Base-by-base conservation (phyloP, 53 echinoderm and acorn worm species). In the Temnopleurus reevesii region DNA sequence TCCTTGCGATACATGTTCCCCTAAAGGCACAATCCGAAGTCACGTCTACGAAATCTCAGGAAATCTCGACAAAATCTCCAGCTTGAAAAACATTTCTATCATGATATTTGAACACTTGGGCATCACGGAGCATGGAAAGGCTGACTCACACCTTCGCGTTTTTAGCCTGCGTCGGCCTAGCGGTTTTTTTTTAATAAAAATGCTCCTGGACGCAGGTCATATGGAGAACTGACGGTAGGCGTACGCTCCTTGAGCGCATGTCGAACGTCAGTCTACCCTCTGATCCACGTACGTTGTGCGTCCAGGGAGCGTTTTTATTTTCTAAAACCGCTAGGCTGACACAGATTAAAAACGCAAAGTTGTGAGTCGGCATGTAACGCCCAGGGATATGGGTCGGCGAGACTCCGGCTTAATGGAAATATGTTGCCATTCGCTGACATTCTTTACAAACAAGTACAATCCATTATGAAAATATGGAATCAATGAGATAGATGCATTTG, bases 351-450 rank as follows among this genome's bases (percentile, higher is more conserved):
- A n/a, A n/a, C n/a, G n/a, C n/a, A n/a, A n/a, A n/a, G n/a, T n/a
- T n/a, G n/a, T n/a, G n/a, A n/a, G n/a, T n/a, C n/a, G n/a, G 8
- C 6, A 71, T 71, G 71, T 71, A 71, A 71, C 71, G 71, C 71
- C 71, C 41, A 23, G 8, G 71, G 71, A 41, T 71, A 38, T 64
- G 8, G 71, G 41, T 41, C 71, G 18, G 23, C 17, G 38, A n/a
- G 17, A 21, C 41, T 5, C 5, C 1, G n/a, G n/a, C 2, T 8
- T 71, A 71, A 71, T 71, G 71, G 71, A 38, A 31, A n/a, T 8
- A 21, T 13, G 36, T n/a, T 6, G 71, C n/a, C 36, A 19, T 38
- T 19, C 41, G 7, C 36, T 38, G 71, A 71, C 4, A 71, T 43
- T 71, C n/a, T 71, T 21, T 18, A n/a, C 4, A 7, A 23, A 6